Evolutionary conservation across 2,113 vertebrate genomes (phyloP).

Genomic region (Macroglossus sobrinus): DNA sequence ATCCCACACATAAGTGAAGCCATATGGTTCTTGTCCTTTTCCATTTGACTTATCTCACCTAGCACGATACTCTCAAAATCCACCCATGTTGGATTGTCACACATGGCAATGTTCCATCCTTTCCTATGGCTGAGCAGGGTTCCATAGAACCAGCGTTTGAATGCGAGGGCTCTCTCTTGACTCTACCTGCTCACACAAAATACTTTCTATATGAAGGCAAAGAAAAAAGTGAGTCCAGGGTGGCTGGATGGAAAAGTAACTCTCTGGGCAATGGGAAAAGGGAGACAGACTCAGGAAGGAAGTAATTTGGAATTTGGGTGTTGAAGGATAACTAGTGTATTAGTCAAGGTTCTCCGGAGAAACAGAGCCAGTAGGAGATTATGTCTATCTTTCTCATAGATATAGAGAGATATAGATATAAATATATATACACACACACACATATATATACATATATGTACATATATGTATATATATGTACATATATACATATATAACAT

Average conservation of each 20-base stretch:
- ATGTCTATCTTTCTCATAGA: too few relatives aligned
- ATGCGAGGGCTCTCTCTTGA: not conserved
- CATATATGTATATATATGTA: not conserved
- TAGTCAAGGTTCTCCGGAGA: not conserved
- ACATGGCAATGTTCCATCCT: too few relatives aligned
- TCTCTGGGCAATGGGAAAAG: not conserved
- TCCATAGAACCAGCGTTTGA: not conserved
- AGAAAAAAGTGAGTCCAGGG: too few relatives aligned
- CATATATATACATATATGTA: too few relatives aligned
- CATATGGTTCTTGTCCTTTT: too few relatives aligned
- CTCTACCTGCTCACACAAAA: too few relatives aligned
- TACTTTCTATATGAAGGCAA: not conserved
- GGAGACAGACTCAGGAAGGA: not conserved
- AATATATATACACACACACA: not conserved
- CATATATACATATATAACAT: not conserved
- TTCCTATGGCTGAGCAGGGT: too few relatives aligned
- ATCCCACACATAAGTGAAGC: too few relatives aligned
- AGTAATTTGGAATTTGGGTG: not conserved
- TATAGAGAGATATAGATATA: too few relatives aligned
- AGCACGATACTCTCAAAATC: too few relatives aligned
- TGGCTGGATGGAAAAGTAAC: not conserved
- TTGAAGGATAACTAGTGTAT: not conserved
- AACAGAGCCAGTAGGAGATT: not conserved
- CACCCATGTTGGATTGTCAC: too few relatives aligned
- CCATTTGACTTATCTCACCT: too few relatives aligned